Conservation (phyloP, 1,140 invertebrate species). For the Hycleus cichorii region DNA sequence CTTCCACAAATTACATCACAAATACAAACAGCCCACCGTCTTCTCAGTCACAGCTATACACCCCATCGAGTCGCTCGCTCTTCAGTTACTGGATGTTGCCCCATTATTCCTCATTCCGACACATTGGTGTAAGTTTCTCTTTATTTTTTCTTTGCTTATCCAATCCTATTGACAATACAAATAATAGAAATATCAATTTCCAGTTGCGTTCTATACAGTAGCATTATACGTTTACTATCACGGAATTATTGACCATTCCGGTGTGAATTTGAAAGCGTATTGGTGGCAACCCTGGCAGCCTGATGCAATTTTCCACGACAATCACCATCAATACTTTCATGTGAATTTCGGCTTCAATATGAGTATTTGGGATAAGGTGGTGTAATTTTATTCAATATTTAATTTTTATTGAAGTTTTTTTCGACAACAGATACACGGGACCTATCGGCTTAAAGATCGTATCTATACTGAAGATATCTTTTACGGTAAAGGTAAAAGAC, state of each 20-base stretch:
- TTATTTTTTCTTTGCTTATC: not conserved
- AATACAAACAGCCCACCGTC: conserved; percentile 66
- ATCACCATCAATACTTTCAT: conserved; percentile 72
- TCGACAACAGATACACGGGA: conserved; percentile 54
- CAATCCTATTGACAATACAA: not conserved
- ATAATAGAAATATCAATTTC: conserved; percentile 14
- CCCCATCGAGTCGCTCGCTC: conserved; percentile 56
- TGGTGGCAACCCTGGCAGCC: conserved; percentile 77
- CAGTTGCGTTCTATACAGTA: conserved; percentile 51
- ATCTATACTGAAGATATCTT: conserved; percentile 62
- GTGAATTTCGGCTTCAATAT: conserved; percentile 70
- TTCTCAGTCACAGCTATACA: conserved; percentile 70
- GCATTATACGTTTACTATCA: conserved; percentile 64
- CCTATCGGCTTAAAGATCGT: conserved; percentile 53
- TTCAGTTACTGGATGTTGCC: conserved; percentile 50
- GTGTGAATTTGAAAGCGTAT: conserved; percentile 61
- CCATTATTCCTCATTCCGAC: conserved; percentile 53
- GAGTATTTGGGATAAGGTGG: conserved; percentile 57
- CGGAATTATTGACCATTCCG: conserved; percentile 68
- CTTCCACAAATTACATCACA: conserved; percentile 69
- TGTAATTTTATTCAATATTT: not conserved
- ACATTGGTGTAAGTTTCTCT: conserved; percentile 54
- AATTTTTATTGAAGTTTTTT: conserved; percentile 22
- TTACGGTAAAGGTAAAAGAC: conserved; percentile 49
- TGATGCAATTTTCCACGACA: conserved; percentile 65